phyloP scores from a whole-genome alignment of 2,888 invertebrate species.

The Euplexia lucipara region DNA sequence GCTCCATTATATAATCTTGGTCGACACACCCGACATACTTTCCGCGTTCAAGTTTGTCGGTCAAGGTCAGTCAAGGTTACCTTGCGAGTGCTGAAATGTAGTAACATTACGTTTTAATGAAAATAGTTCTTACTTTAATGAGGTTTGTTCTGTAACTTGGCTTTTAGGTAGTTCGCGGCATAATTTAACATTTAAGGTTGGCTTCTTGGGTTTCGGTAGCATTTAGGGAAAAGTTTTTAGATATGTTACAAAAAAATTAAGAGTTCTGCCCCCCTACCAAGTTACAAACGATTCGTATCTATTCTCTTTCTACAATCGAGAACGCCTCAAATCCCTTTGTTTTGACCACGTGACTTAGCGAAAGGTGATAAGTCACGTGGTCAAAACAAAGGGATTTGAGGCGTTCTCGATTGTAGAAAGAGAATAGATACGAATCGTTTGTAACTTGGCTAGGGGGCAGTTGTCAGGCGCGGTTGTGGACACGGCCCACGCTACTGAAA shows the following conservation, averaged over 20 bases:
- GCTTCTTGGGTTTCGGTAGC: constrained; percentile 1
- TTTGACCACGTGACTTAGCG: too few species aligned
- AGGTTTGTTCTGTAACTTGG: constrained; percentile 26
- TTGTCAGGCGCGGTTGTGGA: too few species aligned
- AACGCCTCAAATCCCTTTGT: too few species aligned
- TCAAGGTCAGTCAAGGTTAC: constrained; percentile 43
- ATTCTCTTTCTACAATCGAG: too few species aligned
- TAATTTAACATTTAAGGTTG: constrained; percentile 3
- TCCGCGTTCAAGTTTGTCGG: constrained; percentile 16
- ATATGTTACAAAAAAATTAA: neutral
- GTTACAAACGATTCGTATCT: too few species aligned
- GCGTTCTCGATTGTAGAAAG: too few species aligned
- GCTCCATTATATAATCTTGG: constrained; percentile 3
- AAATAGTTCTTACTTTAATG: constrained; percentile 32
- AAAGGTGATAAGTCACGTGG: too few species aligned
- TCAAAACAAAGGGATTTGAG: too few species aligned
- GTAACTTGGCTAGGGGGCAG: too few species aligned
- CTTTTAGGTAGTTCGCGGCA: constrained; percentile 12
- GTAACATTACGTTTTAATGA: constrained; percentile 24
- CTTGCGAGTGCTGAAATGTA: constrained; percentile 10
- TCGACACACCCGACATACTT: constrained; percentile 35
- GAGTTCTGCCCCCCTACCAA: too few species aligned
- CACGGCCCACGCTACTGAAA: too few species aligned
- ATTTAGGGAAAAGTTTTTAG: neutral
- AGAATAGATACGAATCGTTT: too few species aligned